A percentile compares a stretch with the other conserved stretches of the same genome.
These are phyloP conservation scores for Brotula barbata DNA, from an alignment of 2,797 vertebrate genomes.

Conservation along the genomic window DNA sequence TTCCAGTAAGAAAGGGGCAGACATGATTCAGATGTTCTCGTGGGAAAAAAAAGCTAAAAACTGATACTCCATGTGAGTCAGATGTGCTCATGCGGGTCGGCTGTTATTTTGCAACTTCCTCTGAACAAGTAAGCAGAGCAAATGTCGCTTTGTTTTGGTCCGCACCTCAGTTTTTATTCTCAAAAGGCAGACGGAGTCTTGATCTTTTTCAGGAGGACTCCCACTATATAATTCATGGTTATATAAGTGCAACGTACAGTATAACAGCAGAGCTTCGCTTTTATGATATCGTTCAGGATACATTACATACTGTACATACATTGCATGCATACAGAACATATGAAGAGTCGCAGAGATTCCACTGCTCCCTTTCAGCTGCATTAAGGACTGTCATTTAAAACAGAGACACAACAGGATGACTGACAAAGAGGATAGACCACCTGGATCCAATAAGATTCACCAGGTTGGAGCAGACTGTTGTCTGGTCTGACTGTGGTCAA, in stretches of 20 bases:
- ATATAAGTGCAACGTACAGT: too few relatives aligned
- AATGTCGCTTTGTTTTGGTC: background rate
- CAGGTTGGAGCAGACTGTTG: too few relatives aligned
- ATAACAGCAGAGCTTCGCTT: conserved; percentile 9
- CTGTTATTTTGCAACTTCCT: conserved; percentile 33
- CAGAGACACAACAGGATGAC: too few relatives aligned
- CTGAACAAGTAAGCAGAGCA: conserved; percentile 22
- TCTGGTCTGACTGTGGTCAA: too few relatives aligned
- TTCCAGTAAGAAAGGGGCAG: conserved; percentile 29
- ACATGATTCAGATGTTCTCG: conserved; percentile 46
- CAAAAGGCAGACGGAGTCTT: background rate
- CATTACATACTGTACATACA: too few relatives aligned
- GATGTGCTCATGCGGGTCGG: conserved; percentile 35
- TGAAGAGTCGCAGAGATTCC: too few relatives aligned
- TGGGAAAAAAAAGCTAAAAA: conserved; percentile 35
- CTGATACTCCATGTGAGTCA: conserved; percentile 43
- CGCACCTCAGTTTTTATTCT: background rate
- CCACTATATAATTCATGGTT: too few relatives aligned
- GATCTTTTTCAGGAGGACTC: background rate
- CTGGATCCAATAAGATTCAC: too few relatives aligned
- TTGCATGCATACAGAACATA: too few relatives aligned
- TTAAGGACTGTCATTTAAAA: too few relatives aligned
- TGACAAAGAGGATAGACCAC: too few relatives aligned
- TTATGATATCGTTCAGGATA: conserved; percentile 14
- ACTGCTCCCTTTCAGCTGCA: too few relatives aligned